Evolutionary conservation across 2,797 vertebrate genomes (phyloP).

Genomic region (Myiotriccus ornatus): DNA sequence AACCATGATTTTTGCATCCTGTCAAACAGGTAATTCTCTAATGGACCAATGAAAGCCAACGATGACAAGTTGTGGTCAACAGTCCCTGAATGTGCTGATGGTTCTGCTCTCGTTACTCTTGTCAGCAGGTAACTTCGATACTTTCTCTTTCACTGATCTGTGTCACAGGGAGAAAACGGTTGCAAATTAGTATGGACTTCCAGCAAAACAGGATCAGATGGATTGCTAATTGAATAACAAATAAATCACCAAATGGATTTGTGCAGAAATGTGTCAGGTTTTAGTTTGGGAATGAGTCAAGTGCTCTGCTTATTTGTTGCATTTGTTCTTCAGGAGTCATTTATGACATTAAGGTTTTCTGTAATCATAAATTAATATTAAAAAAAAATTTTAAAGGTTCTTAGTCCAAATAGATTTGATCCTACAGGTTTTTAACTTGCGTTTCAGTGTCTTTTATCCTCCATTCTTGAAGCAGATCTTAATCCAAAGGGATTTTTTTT

Average conservation of each 20-base stretch:
- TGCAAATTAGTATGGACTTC: neutral
- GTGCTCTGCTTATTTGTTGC: neutral
- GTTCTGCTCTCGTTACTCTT: slow-evolving; percentile 87
- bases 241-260: neutral
- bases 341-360: neutral
- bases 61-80: slow-evolving; percentile 94
- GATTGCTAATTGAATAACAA: neutral
- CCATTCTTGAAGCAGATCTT: neutral
- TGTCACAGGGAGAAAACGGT: neutral
- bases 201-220: neutral
- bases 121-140: slow-evolving; percentile 85
- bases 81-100: slow-evolving; percentile 89
- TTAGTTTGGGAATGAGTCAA: neutral
- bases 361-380: neutral
- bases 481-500: neutral
- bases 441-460: neutral
- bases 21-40: slow-evolving; percentile 65
- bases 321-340: neutral
- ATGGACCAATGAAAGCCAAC: slow-evolving; percentile 87
- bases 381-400: neutral
- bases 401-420: neutral
- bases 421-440: neutral
- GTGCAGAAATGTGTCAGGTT: neutral
- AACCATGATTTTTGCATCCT: slow-evolving; percentile 2
- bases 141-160: neutral